These are phyloP conservation scores for Ectropis grisescens DNA, from an alignment of 1,140 invertebrate genomes.

Conservation along the genomic window DNA sequence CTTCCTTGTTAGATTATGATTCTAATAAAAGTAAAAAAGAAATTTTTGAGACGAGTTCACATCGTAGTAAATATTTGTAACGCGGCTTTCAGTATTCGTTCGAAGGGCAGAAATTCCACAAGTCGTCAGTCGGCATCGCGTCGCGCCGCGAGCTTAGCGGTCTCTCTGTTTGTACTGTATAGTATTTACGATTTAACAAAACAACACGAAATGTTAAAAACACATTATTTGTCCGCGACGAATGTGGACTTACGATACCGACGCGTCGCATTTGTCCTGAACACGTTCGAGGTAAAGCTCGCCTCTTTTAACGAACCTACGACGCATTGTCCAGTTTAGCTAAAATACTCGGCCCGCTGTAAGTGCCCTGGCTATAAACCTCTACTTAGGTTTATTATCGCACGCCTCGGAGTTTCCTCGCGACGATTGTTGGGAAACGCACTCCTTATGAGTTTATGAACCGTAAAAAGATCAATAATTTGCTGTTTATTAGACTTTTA, in stretches of 20 bases:
- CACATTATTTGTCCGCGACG: conserved; percentile 67
- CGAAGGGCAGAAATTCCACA: conserved; percentile 45
- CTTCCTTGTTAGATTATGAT: too few relatives aligned
- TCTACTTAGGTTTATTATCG: conserved; percentile 33
- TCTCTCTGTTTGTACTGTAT: conserved; percentile 53
- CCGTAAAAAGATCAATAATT: conserved; percentile 36
- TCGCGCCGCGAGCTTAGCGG: conserved; percentile 36
- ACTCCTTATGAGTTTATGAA: conserved; percentile 43
- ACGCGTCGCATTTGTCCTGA: conserved; percentile 50
- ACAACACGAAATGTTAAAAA: conserved; percentile 70
- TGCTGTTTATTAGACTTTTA: conserved; percentile 23
- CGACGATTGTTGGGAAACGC: conserved; percentile 27
- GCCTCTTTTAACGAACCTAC: conserved; percentile 51
- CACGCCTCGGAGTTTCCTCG: too few relatives aligned
- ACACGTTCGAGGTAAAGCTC: conserved; percentile 53
- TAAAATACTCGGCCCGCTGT: conserved; percentile 38
- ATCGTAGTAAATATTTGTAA: too few relatives aligned
- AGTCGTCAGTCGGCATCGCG: conserved; percentile 34
- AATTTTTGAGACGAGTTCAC: too few relatives aligned
- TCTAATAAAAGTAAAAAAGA: too few relatives aligned
- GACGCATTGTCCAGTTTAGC: conserved; percentile 56
- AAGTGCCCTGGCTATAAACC: neutral
- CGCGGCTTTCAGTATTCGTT: conserved; percentile 22
- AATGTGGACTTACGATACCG: conserved; percentile 62
- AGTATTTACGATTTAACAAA: conserved; percentile 70